A percentile compares a stretch with the other conserved stretches of the same genome.
Evolutionary conservation across 2,888 invertebrate species (phyloP).

Genomic region (Cenopis cana): DNA sequence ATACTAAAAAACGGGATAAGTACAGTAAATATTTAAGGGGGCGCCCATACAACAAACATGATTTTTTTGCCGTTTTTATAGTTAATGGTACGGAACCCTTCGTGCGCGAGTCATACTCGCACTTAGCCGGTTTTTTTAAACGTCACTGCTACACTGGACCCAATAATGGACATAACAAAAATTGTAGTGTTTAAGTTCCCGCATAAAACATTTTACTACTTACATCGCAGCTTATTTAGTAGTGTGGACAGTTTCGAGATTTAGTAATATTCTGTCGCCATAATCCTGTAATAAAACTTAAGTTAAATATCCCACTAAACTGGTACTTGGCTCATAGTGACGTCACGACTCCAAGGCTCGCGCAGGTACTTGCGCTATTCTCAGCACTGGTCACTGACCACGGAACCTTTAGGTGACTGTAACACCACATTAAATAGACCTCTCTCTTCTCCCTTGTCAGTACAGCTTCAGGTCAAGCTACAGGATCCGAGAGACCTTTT

Average conservation of each 20-base stretch:
- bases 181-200: background rate
- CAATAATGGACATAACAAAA: no score
- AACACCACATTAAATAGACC: slow-evolving; percentile 65
- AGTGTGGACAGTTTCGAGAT: slow-evolving; percentile 18
- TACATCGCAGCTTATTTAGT: slow-evolving; percentile 9
- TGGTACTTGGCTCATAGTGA: slow-evolving; percentile 57
- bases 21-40: no score
- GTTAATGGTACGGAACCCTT: no score
- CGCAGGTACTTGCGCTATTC: slow-evolving; percentile 78
- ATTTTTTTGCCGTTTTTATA: no score
- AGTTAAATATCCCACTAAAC: slow-evolving; percentile 31
- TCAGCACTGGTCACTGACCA: slow-evolving; percentile 82
- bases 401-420: slow-evolving; percentile 82
- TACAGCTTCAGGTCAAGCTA: slow-evolving; percentile 46
- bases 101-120: no score
- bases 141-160: no score
- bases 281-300: slow-evolving; percentile 14
- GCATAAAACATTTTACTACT: slow-evolving; percentile 16
- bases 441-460: slow-evolving; percentile 48
- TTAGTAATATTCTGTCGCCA: slow-evolving; percentile 5
- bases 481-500: slow-evolving; percentile 55
- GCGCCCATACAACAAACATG: no score
- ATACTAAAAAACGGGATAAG: no score
- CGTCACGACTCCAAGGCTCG: slow-evolving; percentile 65
- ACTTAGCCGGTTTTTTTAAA: no score